Evolutionary conservation across 2,797 vertebrate species (phyloP).

Genomic region (Pseudopleuronectes americanus): DNA sequence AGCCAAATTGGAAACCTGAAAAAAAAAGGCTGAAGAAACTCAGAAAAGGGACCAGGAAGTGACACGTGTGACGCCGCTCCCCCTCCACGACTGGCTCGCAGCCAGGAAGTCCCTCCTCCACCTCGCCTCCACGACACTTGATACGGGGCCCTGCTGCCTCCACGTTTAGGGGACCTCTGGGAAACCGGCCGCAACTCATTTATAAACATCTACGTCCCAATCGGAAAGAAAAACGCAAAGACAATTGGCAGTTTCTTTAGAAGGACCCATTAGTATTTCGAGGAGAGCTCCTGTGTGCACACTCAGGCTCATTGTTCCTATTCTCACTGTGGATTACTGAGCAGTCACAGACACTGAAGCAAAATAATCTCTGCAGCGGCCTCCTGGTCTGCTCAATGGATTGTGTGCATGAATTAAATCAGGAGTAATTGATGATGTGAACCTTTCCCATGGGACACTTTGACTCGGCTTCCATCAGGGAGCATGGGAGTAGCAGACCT

Average conservation of each 20-base stretch:
- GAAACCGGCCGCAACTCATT: constrained; percentile 64
- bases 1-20: constrained; percentile 19
- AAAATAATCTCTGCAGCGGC: constrained; percentile 58
- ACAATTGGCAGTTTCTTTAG: constrained; percentile 50
- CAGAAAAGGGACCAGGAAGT: constrained; percentile 50
- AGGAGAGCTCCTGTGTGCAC: constrained; percentile 49
- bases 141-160: constrained; percentile 37
- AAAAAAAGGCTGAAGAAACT: constrained; percentile 7
- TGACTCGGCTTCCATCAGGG: constrained; percentile 1
- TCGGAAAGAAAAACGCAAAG: constrained; percentile 13
- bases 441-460: constrained; percentile 54
- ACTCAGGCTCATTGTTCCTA: constrained; percentile 61
- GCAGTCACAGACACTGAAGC: constrained; percentile 56
- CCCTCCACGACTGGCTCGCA: constrained; percentile 24
- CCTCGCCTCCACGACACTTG: constrained; percentile 25
- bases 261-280: constrained; percentile 68
- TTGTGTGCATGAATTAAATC: constrained; percentile 51
- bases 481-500: constrained; percentile 15
- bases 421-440: constrained; percentile 48
- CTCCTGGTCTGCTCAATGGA: constrained; percentile 41
- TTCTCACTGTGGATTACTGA: constrained; percentile 64
- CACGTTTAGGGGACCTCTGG: constrained; percentile 49
- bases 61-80: constrained; percentile 36
- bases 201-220: constrained; percentile 39
- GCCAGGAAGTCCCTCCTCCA: constrained; percentile 42